A percentile compares a stretch with the other conserved stretches of the same genome.
Conservation (phyloP, 2,888 invertebrate genomes). For the Drosophila tanythrix region DNA sequence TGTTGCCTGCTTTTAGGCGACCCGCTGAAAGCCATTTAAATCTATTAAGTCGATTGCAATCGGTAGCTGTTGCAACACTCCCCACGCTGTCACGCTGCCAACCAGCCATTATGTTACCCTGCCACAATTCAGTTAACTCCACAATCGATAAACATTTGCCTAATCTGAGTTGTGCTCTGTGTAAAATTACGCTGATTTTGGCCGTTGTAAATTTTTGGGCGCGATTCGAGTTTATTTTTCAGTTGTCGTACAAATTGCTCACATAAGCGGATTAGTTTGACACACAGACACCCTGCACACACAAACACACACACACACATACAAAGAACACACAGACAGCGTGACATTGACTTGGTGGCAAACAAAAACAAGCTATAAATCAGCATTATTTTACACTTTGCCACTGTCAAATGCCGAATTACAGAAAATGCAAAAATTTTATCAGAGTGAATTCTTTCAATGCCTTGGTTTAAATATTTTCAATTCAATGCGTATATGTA, state of each 20-base stretch:
- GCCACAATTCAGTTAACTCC: not conserved
- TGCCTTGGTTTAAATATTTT: constrained; percentile 17
- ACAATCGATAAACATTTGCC: constrained; percentile 48
- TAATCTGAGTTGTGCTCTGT: constrained; percentile 55
- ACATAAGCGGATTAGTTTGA: constrained; percentile 69
- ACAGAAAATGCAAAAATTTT: constrained; percentile 23
- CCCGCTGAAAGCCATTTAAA: constrained; percentile 17
- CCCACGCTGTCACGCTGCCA: not conserved
- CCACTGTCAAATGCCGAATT: constrained; percentile 16
- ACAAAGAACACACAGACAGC: not conserved
- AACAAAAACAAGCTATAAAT: constrained; percentile 57
- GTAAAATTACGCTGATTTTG: constrained; percentile 35
- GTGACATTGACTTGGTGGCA: constrained; percentile 21
- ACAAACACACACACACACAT: not conserved
- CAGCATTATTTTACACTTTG: constrained; percentile 64
- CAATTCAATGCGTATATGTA: constrained; percentile 26
- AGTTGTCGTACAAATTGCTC: constrained; percentile 69
- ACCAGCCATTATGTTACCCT: not conserved
- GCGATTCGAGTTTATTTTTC: constrained; percentile 64
- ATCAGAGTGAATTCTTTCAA: constrained; percentile 19
- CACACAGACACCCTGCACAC: constrained; percentile 22
- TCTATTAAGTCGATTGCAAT: constrained; percentile 8
- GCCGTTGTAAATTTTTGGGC: constrained; percentile 36
- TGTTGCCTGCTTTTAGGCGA: constrained; percentile 52
- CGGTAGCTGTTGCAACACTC: not conserved